phyloP scores from a whole-genome alignment of 2,797 vertebrate genomes.

The Ctenopoma multispine region DNA sequence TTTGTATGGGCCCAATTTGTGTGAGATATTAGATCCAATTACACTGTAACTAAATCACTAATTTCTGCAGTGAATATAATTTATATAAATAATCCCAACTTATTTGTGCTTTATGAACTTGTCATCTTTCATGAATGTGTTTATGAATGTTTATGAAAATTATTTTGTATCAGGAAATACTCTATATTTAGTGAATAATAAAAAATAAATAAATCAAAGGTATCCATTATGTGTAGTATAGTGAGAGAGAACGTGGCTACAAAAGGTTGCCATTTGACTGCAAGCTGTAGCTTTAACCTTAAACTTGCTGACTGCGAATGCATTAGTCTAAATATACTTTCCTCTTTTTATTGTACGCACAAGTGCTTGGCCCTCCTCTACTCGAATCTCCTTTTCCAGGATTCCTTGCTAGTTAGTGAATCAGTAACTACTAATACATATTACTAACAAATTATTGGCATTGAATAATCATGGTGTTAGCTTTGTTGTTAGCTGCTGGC shows the following conservation, averaged over 20 bases:
- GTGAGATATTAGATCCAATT: too few relatives aligned
- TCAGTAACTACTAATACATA: not conserved
- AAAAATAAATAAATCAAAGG: too few relatives aligned
- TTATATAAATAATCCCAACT: too few relatives aligned
- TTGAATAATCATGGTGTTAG: slow-evolving; percentile 16
- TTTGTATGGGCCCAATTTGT: too few relatives aligned
- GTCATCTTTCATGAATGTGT: not conserved
- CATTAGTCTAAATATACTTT: too few relatives aligned
- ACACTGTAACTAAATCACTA: too few relatives aligned
- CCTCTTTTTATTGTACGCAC: not conserved
- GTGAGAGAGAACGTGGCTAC: not conserved
- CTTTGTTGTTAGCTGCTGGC: slow-evolving; percentile 38
- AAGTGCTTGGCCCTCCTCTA: not conserved
- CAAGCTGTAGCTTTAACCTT: not conserved
- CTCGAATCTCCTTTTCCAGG: not conserved
- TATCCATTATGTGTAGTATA: not conserved
- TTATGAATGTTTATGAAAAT: not conserved
- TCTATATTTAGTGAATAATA: too few relatives aligned
- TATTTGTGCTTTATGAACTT: too few relatives aligned
- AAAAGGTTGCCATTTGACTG: not conserved
- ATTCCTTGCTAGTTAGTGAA: not conserved
- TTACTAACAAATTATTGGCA: slow-evolving; percentile 10
- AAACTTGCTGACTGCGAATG: not conserved
- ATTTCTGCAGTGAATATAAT: too few relatives aligned
- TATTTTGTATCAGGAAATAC: not conserved